phyloP scores from a whole-genome alignment of 2,113 vertebrate species.

The Gavia stellata region DNA sequence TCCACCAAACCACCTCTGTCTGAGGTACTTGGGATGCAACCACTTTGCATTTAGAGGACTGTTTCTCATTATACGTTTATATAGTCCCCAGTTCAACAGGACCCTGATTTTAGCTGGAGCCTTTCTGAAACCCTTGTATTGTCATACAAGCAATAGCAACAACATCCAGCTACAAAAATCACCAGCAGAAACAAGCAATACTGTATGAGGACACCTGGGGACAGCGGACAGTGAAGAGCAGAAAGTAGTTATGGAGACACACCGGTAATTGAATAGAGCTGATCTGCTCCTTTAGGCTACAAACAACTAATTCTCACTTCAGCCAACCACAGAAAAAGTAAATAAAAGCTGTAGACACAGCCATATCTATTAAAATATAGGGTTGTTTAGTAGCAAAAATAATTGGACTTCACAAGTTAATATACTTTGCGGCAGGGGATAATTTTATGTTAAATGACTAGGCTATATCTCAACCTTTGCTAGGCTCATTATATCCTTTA shows the following conservation, averaged over 20 bases:
- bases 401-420: constrained; percentile 35
- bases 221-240: background rate
- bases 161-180: constrained; percentile 15
- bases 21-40: background rate
- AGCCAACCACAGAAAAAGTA: background rate
- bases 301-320: background rate
- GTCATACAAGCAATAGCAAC: background rate
- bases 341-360: background rate
- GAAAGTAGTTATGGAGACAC: background rate
- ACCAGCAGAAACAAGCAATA: background rate
- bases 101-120: background rate
- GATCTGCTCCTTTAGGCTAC: background rate
- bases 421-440: constrained; percentile 23
- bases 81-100: background rate
- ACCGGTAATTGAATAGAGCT: background rate
- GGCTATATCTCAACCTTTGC: constrained; percentile 59
- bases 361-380: background rate
- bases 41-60: background rate
- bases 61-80: background rate
- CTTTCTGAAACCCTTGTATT: background rate
- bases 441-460: constrained; percentile 58
- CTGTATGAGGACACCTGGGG: background rate
- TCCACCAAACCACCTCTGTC: background rate
- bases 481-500: constrained; percentile 71
- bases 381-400: constrained; percentile 17